A percentile compares a stretch with the other conserved stretches of the same genome.
These are phyloP conservation scores for Catocala sponsa DNA, from an alignment of 2,888 invertebrate genomes.

Conservation along the genomic window DNA sequence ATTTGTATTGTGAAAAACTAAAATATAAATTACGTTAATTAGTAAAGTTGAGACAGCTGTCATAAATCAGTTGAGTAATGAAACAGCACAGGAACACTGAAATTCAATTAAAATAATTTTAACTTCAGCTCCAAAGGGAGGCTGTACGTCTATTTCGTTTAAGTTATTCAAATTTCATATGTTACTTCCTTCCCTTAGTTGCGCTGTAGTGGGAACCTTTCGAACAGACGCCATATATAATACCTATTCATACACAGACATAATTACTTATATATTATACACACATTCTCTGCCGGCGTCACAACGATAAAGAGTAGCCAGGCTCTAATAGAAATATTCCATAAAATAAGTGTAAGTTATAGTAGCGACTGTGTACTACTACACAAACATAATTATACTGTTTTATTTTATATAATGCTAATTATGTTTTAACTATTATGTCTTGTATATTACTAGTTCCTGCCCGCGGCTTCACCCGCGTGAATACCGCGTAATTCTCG, in stretches of 20 bases:
- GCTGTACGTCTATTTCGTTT: constrained; percentile 31
- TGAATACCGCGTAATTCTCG: no score
- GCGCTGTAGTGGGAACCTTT: background rate
- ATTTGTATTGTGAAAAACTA: constrained; percentile 51
- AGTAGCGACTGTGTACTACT: no score
- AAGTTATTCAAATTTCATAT: constrained; percentile 42
- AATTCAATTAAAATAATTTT: constrained; percentile 60
- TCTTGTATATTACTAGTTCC: no score
- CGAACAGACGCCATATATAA: background rate
- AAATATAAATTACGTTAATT: constrained; percentile 60
- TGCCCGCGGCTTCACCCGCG: no score
- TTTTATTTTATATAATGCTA: no score
- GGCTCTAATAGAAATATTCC: no score
- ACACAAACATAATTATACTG: no score
- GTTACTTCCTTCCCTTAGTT: constrained; percentile 20
- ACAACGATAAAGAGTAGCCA: no score
- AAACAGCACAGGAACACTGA: constrained; percentile 56
- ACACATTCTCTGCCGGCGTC: no score
- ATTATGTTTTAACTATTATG: no score
- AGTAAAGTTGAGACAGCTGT: constrained; percentile 61
- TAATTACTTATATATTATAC: background rate
- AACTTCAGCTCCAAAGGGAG: constrained; percentile 44
- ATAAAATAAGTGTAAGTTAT: no score
- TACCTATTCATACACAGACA: background rate
- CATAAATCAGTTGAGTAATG: constrained; percentile 60